Base-by-base conservation (phyloP, 2,113 vertebrate species). In the Hippocampus abdominalis region DNA sequence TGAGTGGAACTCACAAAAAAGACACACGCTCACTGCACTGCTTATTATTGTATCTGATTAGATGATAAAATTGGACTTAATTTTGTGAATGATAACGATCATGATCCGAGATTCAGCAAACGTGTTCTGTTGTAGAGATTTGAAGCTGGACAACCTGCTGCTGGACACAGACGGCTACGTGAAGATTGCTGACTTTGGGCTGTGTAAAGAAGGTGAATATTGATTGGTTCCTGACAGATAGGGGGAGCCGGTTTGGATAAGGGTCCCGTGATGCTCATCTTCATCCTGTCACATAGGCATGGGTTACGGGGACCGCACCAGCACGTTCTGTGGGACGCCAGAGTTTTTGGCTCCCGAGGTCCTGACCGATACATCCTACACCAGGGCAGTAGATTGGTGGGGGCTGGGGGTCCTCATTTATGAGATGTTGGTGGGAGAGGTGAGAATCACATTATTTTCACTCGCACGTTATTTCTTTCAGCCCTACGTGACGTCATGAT, bases 171-270 rank as follows among this genome's bases (percentile, higher is more conserved):
- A 98, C 72, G 96, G 97, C 75, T 99, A 98, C 68, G 95, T 99
- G 83, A 98, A 99, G 92, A 98, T 99, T 62, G 97, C 97, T n/a
- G 97, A 99, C 90, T 99, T 99, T 71, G 96, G 97, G 70, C 94
- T 99, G 84, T 98, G 96, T 86, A 99, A 99, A 95, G 97, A 99
- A 95, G 97, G 97, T 98, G 64, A 23, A 66, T 62, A 29, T 25
- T 2, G 29, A 75, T 51, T n/a, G 8, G 2, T 44, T 65, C n/a
- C 53, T 69, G 48, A 72, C 51, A 27, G 39, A 71, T 25, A n/a
- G 13, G 0, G 15, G 56, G 13, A 59, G 72, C 13, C 39, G 20
- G 13, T 16, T 71, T 44, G 11, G 7, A 51, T 10, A 5, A 9
- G 10, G 27, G 21, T 25, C 51, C 9, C 18, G 15, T 27, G 65